Base-by-base conservation (phyloP, 2,797 vertebrate species). In the Salmo trutta region DNA sequence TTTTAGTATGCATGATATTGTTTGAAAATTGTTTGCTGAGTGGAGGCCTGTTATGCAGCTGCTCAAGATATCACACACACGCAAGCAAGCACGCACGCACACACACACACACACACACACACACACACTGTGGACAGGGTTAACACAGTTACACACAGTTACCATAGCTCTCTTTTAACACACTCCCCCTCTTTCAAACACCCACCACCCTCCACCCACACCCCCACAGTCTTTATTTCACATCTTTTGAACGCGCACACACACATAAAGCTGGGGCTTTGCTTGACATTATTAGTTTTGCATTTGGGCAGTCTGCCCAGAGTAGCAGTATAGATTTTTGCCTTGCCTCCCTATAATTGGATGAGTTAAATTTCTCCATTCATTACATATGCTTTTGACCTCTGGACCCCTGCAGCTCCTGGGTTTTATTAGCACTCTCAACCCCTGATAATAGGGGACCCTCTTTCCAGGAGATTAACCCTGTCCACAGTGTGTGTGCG, bases 331-430 rank as follows among this genome's bases (percentile, higher is more conserved):
- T 98, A 95, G 97, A 97, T 98, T 98, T 97, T 97, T 94, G 93
- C 95, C 95, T 93, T 95, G 92, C 89, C 92, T 93, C 88, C 94
- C 96, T 97, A 95, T 98, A 99, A 99, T 98, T 98, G 96, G 96
- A 98, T 97, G 96, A 97, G 96, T 97, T 97, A 97, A 97, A 98
- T 98, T 98, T 98, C 97, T 97, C 96, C 96, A 97, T 98, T 97
- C 97, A 98, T 99, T 98, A 99, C 96, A 96, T 96, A 95, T 96
- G 93, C 95, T 94, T 91, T 90, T 96, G 96, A 96, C 96, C 96
- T 95, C 93, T 94, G 94, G 89, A 97, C 96, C 96, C 93, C 92
- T 83, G 92, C 94, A 96, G 95, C 96, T 94, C 95, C 95, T 94
- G 94, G 96, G 96, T 96, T 98, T 97, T 97, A 98, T 98, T 98